Evolutionary conservation across 1,140 invertebrate genomes (phyloP).

Genomic region (Octopus bimaculoides): DNA sequence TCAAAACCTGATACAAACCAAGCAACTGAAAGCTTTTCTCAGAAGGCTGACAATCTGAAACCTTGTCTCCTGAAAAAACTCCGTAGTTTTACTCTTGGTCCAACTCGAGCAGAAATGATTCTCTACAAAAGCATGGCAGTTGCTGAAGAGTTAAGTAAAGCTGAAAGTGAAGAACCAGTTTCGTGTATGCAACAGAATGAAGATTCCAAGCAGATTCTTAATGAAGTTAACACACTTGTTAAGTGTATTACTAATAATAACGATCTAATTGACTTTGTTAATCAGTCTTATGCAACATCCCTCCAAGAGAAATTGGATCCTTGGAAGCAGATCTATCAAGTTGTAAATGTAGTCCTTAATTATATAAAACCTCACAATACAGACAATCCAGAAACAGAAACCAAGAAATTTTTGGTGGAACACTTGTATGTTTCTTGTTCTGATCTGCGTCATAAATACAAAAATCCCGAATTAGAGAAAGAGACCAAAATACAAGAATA

Average conservation of each 20-base stretch:
- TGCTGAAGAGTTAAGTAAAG: not conserved
- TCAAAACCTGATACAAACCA: not conserved
- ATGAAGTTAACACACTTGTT: not conserved
- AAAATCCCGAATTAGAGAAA: not conserved
- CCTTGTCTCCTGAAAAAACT: not conserved
- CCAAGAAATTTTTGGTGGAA: not conserved
- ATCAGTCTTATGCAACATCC: not conserved
- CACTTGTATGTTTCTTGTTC: not conserved
- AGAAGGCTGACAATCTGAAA: not conserved
- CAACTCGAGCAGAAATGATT: slow-evolving; percentile 7
- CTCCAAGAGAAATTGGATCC: not conserved
- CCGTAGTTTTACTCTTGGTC: not conserved
- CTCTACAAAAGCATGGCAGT: slow-evolving; percentile 9
- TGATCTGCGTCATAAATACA: not conserved
- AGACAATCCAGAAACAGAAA: not conserved
- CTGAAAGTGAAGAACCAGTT: not conserved
- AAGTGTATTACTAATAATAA: not conserved
- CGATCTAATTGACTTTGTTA: not conserved
- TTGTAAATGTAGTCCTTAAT: not conserved
- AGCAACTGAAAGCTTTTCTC: not conserved
- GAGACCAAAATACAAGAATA: not conserved
- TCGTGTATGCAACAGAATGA: not conserved
- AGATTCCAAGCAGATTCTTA: not conserved
- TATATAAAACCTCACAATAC: not conserved
- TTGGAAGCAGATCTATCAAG: not conserved